These are phyloP conservation scores for Lasiurus borealis DNA, from an alignment of 2,113 vertebrate genomes.

Conservation along the genomic window DNA sequence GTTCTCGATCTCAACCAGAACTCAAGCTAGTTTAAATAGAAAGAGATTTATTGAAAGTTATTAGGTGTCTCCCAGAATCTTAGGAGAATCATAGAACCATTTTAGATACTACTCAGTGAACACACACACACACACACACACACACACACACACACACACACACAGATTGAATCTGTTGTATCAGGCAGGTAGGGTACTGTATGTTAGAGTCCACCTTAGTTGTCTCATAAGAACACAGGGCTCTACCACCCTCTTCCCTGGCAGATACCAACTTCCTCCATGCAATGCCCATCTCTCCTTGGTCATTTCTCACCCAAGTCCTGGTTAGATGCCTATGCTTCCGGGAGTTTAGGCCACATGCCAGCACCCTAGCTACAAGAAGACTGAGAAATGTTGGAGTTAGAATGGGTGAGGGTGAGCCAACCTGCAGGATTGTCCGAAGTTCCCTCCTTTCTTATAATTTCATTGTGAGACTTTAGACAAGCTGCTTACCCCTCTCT, in stretches of 20 bases:
- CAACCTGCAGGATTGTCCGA: neutral
- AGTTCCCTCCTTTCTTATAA: neutral
- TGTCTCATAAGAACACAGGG: neutral
- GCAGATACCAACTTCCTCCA: neutral
- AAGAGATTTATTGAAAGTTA: neutral
- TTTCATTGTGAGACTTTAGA: neutral
- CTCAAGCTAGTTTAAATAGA: neutral
- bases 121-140: neutral
- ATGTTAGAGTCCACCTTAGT: rapidly evolving
- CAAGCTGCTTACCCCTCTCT: constrained; percentile 55
- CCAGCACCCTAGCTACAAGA: neutral
- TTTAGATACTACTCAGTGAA: neutral
- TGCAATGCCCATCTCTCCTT: neutral
- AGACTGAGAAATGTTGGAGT: neutral
- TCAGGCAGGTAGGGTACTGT: rapidly evolving
- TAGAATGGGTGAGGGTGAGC: neutral
- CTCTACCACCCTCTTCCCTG: neutral
- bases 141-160: too few species aligned
- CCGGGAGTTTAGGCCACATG: neutral
- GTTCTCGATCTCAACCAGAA: neutral
- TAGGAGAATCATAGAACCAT: neutral
- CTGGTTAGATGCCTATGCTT: neutral
- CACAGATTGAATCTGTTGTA: neutral
- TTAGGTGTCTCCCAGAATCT: neutral
- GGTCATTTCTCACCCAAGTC: neutral